Evolutionary conservation across 1,140 invertebrate species (phyloP), one percentile per base, ranked within the genome.

Genomic region (Bombus pascuorum): DNA sequence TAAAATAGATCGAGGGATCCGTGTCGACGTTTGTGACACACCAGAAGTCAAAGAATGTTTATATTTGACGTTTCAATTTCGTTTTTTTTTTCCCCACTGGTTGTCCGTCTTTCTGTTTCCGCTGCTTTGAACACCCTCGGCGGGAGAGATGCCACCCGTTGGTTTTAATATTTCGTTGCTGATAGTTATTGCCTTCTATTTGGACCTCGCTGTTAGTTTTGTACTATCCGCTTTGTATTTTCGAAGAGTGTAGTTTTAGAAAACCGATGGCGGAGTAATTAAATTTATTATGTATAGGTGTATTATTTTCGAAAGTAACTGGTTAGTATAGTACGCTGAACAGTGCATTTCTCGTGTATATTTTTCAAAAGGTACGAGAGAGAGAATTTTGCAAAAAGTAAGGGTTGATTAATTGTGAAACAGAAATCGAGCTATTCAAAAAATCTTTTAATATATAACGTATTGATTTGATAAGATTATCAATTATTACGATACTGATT

Each of bases 21-120:
- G 66, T 53, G 68, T 84, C 66, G 65, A 62, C 66, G 47, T 18
- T 42, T n/a, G 25, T 25, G 65, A 28, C 12, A n/a, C 34, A n/a
- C 8, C 53, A n/a, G 32, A 28, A 44, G 53, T 53, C 15, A 65
- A 80, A 85, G 53, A 42, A 85, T 70, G 53, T 57, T 62, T 37
- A 72, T 72, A 72, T 70, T 72, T 71, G 37, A 84, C 76, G 76
- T 80, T 79, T 85, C 83, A 80, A 80, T 83, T 66, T 13, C 65
- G 53, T 59, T 8, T 25, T 34, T 62, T 34, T 44, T 37, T 0
- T 8, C 32, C 37, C 25, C 32, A 25, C 22, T 18, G n/a, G 3
- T n/a, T 62, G 37, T 28, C 32, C 25, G 32, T 65, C 42, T 25
- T n/a, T 47, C 42, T 72, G 0, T 59, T 34, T 8, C 39, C 18